Percentiles rank a stretch among this genome's conserved stretches.
Evolutionary conservation across 2,888 invertebrate species (phyloP).

Genomic region (Leptinotarsa haldemani): DNA sequence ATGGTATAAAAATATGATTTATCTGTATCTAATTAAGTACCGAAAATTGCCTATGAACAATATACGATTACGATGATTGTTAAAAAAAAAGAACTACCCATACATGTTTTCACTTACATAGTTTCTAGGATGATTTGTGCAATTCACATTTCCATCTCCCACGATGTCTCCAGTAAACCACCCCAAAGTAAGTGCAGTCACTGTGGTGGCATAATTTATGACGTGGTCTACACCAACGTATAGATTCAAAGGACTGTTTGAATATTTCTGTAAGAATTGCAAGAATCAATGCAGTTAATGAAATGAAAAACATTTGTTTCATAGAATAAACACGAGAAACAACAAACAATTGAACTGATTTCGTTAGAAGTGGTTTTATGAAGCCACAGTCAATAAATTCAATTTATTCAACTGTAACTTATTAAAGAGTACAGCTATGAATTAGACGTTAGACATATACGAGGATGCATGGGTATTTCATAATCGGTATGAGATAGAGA

Average conservation of each 20-base stretch:
- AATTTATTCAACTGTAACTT: too few relatives aligned
- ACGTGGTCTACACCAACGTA: slow-evolving; percentile 74
- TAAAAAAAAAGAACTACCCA: not conserved
- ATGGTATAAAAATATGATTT: too few relatives aligned
- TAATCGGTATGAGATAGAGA: too few relatives aligned
- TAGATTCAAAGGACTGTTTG: slow-evolving; percentile 66
- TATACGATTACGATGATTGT: not conserved
- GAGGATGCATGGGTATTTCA: too few relatives aligned
- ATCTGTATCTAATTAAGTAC: too few relatives aligned
- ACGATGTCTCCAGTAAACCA: slow-evolving; percentile 71
- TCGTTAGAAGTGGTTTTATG: not conserved
- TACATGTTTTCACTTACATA: slow-evolving; percentile 55
- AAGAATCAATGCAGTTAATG: not conserved
- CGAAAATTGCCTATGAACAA: slow-evolving; percentile 33
- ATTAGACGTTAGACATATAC: too few relatives aligned
- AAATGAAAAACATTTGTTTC: not conserved
- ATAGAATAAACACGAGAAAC: not conserved
- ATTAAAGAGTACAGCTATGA: too few relatives aligned
- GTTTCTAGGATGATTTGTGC: slow-evolving; percentile 63
- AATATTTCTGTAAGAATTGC: slow-evolving; percentile 53
- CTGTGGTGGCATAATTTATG: slow-evolving; percentile 68
- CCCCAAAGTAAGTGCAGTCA: slow-evolving; percentile 73
- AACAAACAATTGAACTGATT: not conserved
- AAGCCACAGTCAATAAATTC: too few relatives aligned
- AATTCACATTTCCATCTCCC: slow-evolving; percentile 63